Evolutionary conservation across 2,797 vertebrate genomes (phyloP), one percentile per base, ranked within the genome.

Genomic region (Girardinus metallicus): DNA sequence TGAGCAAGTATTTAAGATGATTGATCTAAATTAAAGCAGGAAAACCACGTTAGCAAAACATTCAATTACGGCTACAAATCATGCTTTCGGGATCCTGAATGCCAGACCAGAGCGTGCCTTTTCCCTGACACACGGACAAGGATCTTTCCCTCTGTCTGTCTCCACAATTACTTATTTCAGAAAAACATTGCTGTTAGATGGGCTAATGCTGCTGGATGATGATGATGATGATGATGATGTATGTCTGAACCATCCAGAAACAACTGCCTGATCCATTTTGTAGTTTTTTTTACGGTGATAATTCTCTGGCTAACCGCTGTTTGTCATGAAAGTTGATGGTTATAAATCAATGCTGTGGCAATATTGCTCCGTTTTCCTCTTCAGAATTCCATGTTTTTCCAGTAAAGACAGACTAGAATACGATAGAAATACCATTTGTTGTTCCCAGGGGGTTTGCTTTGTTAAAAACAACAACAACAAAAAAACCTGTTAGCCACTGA

Each of bases 21-120:
- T 73, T 76, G 49, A 78, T 18, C 73, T n/a, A 34, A 12, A 51
- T 78, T 0, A 75, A 81, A 83, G 13, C 16, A 57, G 44, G 10
- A 36, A 78, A 21, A 46, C 46, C 76, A 34, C 39, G 3, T 21
- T 10, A 49, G 41, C 44, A 18, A 64, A 81, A 77, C 49, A 55
- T 10, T 55, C 11, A 36, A 72, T 74, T 78, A 76, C 39, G 73
- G 41, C 68, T 36, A 73, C 51, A 60, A 78, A 72, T 60, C 51
- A 72, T 60, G 12, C 29, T 60, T 73, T 60, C 31, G n/a, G 13
- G 31, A 29, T 53, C 9, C 8, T 64, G 53, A 47, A 76, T 34
- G 41, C 6, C 29, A 13, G 18, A 44, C 36, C 53, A 43, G 7
- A 36, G 15, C 26, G 23, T 26, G 73, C 13, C 46, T 75, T 75